Evolutionary conservation across 2,888 invertebrate genomes (phyloP).

Genomic region (Erpobdella octoculata): DNA sequence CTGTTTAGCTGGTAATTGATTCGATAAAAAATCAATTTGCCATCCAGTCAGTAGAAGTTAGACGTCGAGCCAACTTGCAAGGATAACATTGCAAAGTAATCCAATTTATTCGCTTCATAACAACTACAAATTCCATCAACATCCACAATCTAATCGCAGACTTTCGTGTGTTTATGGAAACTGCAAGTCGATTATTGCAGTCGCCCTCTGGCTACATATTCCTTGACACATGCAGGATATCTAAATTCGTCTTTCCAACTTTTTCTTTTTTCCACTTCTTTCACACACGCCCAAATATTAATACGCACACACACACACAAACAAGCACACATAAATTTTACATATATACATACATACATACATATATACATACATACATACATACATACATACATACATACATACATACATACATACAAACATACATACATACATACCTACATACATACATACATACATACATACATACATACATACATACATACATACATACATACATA

Average conservation of each 20-base stretch:
- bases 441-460: no score
- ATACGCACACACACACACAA: neutral
- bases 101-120: conserved; percentile 5
- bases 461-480: no score
- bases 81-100: conserved; percentile 3
- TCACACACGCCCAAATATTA: neutral
- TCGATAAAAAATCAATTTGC: conserved; percentile 9
- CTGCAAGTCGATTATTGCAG: neutral
- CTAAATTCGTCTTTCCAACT: neutral
- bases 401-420: no score
- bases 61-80: conserved; percentile 8
- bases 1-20: neutral
- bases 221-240: conserved; percentile 8
- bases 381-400: conserved; percentile 10
- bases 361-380: neutral
- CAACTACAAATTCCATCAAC: neutral
- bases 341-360: neutral
- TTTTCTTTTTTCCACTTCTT: neutral
- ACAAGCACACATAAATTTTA: neutral
- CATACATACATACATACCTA: no score
- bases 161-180: neutral
- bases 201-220: neutral
- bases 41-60: conserved; percentile 4
- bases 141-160: neutral
- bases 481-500: no score